Base-by-base conservation (phyloP, 2,888 invertebrate species). In the Ichneumoninae sp. region DNA sequence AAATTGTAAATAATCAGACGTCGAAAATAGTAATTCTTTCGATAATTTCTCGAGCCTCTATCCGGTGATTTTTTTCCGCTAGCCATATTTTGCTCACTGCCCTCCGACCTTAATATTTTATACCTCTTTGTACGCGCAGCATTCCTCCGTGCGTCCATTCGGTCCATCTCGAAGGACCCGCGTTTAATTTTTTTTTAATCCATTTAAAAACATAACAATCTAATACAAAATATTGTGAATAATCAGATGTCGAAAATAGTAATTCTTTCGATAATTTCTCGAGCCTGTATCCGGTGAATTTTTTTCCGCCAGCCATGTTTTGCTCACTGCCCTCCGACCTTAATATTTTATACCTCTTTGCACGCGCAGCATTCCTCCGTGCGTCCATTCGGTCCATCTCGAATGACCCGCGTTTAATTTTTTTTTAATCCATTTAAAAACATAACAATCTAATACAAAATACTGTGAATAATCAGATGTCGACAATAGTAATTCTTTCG, bases 351-450 rank as follows among this genome's bases (percentile, higher is more conserved):
- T 33, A 57, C 26, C 26, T 16, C 30, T 63, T 33, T 33, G 60
- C n/a, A 16, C 60, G 60, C 30, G 16, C 26, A 30, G 60, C 26
- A 7, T 22, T 3, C 30, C 60, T 3, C 16, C 60, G 5, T 30
- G 10, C 26, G 30, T 63, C 36, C 52, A 50, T 52, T 2, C 36
- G 33, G 26, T 66, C 63, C 50, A 66, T 76, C 76, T 52, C 22
- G 26, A 36, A 66, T 40, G 40, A 76, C n/a, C n/a, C n/a, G n/a
- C n/a, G n/a, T n/a, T n/a, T n/a, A n/a, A n/a, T n/a, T n/a, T n/a
- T n/a, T n/a, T n/a, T n/a, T n/a, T n/a, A n/a, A n/a, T n/a, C n/a
- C n/a, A n/a, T n/a, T n/a, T n/a, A 40, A 40, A 33, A 33, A 33
- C 1, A 26, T 26, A 3, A 6, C 3, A 36, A 36, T 5, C 0